These are phyloP conservation scores for Rhabdomys pumilio DNA, from an alignment of 2,797 vertebrate genomes.

Conservation along the genomic window DNA sequence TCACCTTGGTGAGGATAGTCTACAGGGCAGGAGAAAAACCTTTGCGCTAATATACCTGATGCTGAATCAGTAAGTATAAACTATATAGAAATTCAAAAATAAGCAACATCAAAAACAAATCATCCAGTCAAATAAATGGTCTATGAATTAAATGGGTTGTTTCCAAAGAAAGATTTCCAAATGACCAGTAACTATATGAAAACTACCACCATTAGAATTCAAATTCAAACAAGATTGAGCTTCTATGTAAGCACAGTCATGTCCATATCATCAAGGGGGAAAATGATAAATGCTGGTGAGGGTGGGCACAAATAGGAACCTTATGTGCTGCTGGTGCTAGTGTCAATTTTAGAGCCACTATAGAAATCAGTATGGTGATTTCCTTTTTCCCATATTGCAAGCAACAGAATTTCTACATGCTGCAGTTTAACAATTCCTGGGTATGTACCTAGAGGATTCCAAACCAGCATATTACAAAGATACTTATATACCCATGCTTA, in stretches of 20 bases:
- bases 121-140: not conserved
- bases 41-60: not conserved
- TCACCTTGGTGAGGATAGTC: not conserved
- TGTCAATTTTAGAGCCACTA: not conserved
- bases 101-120: not conserved
- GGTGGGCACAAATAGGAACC: not conserved
- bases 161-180: not conserved
- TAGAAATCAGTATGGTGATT: not conserved
- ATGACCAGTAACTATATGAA: not conserved
- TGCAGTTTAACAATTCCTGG: not conserved
- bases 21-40: not conserved
- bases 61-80: not conserved
- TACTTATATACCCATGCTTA: not conserved
- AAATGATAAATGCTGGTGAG: not conserved
- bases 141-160: not conserved
- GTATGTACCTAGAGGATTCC: not conserved
- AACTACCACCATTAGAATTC: not conserved
- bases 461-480: not conserved
- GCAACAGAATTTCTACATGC: not conserved
- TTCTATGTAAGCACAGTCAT: not conserved
- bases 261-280: not conserved
- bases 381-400: not conserved
- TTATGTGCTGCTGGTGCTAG: not conserved
- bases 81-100: not conserved
- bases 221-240: not conserved